Conservation (phyloP, 23 tunicate species). For the Halocynthia roretzi region DNA sequence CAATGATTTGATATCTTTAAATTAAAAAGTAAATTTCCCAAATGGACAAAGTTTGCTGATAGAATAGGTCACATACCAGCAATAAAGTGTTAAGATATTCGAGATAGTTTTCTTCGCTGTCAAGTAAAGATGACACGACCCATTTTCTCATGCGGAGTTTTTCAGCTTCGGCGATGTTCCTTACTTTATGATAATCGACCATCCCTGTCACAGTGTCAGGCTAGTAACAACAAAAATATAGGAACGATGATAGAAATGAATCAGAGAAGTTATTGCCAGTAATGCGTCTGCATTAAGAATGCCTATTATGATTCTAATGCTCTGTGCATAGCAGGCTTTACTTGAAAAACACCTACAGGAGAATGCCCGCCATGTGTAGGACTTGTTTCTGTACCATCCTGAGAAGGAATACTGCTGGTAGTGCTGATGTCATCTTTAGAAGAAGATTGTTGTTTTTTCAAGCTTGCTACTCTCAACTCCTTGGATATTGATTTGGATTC, state of each 20-base stretch:
- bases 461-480: background rate
- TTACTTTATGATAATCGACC: constrained; percentile 92
- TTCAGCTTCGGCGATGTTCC: constrained; percentile 92
- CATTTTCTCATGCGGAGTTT: constrained; percentile 85
- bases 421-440: constrained; percentile 10
- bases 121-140: constrained; percentile 68
- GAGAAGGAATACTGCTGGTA: background rate
- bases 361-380: constrained; percentile 3
- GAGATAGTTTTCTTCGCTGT: constrained; percentile 69
- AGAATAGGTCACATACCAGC: constrained; percentile 34
- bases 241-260: too few species aligned
- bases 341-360: constrained; percentile 6
- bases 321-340: background rate
- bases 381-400: background rate
- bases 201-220: constrained; percentile 65
- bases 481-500: background rate
- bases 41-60: too few species aligned
- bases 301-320: too few species aligned
- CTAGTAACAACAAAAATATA: background rate
- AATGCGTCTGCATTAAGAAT: too few species aligned
- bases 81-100: constrained; percentile 81
- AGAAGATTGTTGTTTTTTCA: background rate
- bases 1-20: too few species aligned
- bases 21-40: too few species aligned
- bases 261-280: too few species aligned